Conservation (phyloP, 2,797 vertebrate genomes). For the Argyrosomus regius region DNA sequence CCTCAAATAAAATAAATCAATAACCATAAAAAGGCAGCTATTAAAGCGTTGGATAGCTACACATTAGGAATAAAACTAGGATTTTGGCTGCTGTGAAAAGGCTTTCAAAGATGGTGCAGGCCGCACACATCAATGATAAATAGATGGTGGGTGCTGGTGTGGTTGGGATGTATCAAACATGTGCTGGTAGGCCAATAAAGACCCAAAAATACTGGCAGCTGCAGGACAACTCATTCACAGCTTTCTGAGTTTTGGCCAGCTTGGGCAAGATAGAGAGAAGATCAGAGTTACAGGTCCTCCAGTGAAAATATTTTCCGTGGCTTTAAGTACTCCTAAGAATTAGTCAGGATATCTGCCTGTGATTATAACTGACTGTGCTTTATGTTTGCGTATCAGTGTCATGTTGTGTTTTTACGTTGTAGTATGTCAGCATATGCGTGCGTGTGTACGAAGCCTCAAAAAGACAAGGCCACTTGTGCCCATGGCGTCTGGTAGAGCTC, state of each 20-base stretch:
- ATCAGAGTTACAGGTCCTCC: slow-evolving; percentile 24
- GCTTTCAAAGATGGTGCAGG: slow-evolving; percentile 48
- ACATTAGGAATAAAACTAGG: slow-evolving; percentile 63
- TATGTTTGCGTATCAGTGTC: slow-evolving; percentile 51
- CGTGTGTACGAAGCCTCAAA: slow-evolving; percentile 72
- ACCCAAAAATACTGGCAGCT: slow-evolving; percentile 62
- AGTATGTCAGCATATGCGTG: slow-evolving; percentile 61
- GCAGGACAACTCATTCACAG: slow-evolving; percentile 62
- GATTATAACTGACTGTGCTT: slow-evolving; percentile 30
- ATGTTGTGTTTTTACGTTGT: slow-evolving; percentile 44
- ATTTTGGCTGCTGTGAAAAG: slow-evolving; percentile 71
- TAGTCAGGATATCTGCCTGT: slow-evolving; percentile 33
- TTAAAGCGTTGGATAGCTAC: slow-evolving; percentile 67
- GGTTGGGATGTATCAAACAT: slow-evolving; percentile 69
- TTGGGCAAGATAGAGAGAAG: slow-evolving; percentile 34
- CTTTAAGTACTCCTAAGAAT: slow-evolving; percentile 28
- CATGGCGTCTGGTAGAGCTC: slow-evolving; percentile 82
- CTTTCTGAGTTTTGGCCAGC: slow-evolving; percentile 53
- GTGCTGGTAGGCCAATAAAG: slow-evolving; percentile 63
- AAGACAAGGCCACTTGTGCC: slow-evolving; percentile 80
- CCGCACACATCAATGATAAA: slow-evolving; percentile 65
- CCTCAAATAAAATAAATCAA: slow-evolving; percentile 74
- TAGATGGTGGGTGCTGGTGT: slow-evolving; percentile 59
- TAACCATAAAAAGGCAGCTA: slow-evolving; percentile 73
- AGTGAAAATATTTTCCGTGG: slow-evolving; percentile 30